Percentiles rank a stretch among this genome's conserved stretches.
Conservation (phyloP, 2,888 invertebrate species). For the Zeuzera pyrina region DNA sequence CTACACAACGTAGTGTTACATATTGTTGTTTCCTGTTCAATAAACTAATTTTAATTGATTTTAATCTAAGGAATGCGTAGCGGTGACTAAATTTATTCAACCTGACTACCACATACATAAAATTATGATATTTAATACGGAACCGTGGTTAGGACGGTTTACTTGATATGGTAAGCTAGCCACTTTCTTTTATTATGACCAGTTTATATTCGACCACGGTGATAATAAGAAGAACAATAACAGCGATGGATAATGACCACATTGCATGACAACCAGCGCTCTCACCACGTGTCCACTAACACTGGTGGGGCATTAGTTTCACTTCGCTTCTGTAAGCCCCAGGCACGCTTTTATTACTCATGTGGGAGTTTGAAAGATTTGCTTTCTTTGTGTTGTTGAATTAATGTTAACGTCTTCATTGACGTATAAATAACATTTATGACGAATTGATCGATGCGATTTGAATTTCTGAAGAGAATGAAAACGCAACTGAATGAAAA, state of each 20-base stretch:
- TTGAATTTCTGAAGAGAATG: too few relatives aligned
- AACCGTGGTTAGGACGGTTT: slow-evolving; percentile 23
- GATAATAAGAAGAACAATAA: slow-evolving; percentile 15
- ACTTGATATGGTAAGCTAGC: slow-evolving; percentile 48
- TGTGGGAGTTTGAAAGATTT: slow-evolving; percentile 38
- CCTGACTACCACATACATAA: slow-evolving; percentile 13
- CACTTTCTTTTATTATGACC: slow-evolving; percentile 46
- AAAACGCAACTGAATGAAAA: too few relatives aligned
- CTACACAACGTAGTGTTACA: too few relatives aligned
- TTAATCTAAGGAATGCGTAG: too few relatives aligned
- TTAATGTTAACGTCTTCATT: slow-evolving; percentile 37
- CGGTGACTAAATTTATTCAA: neutral
- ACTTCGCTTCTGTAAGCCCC: slow-evolving; percentile 50
- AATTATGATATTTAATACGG: slow-evolving; percentile 41
- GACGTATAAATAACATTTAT: slow-evolving; percentile 25
- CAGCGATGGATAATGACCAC: slow-evolving; percentile 1
- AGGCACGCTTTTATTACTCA: slow-evolving; percentile 38
- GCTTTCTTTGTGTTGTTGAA: slow-evolving; percentile 25
- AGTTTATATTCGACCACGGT: slow-evolving; percentile 25
- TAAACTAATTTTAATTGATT: too few relatives aligned
- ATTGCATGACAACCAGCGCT: slow-evolving; percentile 17
- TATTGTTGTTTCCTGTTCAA: too few relatives aligned
- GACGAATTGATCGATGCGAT: too few relatives aligned
- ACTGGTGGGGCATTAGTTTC: slow-evolving; percentile 36
- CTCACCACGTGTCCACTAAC: slow-evolving; percentile 23